phyloP scores from a whole-genome alignment of 1,140 invertebrate species.

The Lepidurus packardi region DNA sequence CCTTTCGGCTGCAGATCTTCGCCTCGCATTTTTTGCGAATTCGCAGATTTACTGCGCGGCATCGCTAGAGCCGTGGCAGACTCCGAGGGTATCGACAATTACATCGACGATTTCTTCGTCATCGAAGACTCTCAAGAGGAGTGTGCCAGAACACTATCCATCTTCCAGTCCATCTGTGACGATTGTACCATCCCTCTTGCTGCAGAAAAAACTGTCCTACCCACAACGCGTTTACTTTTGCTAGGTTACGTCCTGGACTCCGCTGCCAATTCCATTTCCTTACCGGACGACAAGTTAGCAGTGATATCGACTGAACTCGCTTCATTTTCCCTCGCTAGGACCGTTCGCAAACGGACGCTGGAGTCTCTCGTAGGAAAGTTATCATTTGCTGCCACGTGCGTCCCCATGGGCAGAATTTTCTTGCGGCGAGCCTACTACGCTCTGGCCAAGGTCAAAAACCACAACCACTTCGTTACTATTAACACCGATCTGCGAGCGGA shows the following conservation, averaged over 20 bases:
- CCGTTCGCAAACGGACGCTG: background rate
- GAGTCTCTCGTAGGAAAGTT: conserved; percentile 9
- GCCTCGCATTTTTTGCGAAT: background rate
- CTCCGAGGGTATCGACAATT: background rate
- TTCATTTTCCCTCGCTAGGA: background rate
- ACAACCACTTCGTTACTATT: background rate
- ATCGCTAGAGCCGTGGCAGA: background rate
- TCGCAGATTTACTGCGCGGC: background rate
- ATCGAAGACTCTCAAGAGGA: background rate
- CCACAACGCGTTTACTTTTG: background rate
- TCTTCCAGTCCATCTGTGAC: background rate
- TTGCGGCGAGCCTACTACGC: background rate
- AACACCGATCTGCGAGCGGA: background rate
- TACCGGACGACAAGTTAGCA: background rate
- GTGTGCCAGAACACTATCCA: background rate
- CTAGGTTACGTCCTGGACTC: background rate
- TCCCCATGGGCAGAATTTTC: background rate
- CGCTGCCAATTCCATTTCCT: background rate
- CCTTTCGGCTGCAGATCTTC: conserved; percentile 9
- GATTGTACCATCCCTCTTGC: background rate
- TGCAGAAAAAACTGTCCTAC: background rate
- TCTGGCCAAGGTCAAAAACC: background rate
- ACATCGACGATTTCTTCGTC: conserved; percentile 10
- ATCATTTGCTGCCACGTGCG: background rate
- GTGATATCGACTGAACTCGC: background rate